A percentile compares a stretch with the other conserved stretches of the same genome.
These are phyloP conservation scores for Cryptotis parvus DNA, from an alignment of 2,113 vertebrate genomes.

Conservation along the genomic window DNA sequence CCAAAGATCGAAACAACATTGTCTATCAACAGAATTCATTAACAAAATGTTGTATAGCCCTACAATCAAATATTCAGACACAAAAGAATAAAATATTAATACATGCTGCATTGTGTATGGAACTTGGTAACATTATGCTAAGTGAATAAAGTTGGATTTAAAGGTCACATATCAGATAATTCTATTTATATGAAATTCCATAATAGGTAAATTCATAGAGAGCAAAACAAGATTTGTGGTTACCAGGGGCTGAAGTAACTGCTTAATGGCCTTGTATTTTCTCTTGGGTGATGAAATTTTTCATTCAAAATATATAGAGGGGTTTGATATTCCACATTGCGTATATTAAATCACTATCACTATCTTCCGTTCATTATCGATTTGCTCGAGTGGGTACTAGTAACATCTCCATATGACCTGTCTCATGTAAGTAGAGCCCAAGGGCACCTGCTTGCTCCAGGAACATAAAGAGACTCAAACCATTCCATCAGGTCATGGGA, in stretches of 20 bases:
- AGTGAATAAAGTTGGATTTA: slow-evolving; percentile 12
- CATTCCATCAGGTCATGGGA: too few species aligned
- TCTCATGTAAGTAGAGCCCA: too few species aligned
- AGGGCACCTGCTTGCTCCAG: too few species aligned
- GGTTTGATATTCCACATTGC: neutral
- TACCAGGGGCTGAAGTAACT: neutral
- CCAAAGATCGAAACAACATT: neutral
- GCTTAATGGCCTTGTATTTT: neutral
- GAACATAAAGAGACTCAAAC: too few species aligned
- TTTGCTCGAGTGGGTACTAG: too few species aligned
- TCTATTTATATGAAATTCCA: neutral
- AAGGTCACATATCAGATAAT: neutral
- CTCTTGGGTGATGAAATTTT: neutral
- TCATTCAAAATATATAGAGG: neutral
- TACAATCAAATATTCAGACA: neutral
- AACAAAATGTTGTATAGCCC: neutral
- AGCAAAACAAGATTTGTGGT: neutral
- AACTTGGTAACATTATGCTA: neutral
- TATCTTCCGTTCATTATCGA: too few species aligned
- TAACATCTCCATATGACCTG: too few species aligned
- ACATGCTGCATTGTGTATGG: neutral
- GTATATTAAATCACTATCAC: neutral
- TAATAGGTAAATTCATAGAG: neutral
- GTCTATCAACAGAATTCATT: neutral
- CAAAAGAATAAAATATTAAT: neutral